Conservation (phyloP, 2,888 invertebrate genomes). For the Tenthredo distinguenda region DNA sequence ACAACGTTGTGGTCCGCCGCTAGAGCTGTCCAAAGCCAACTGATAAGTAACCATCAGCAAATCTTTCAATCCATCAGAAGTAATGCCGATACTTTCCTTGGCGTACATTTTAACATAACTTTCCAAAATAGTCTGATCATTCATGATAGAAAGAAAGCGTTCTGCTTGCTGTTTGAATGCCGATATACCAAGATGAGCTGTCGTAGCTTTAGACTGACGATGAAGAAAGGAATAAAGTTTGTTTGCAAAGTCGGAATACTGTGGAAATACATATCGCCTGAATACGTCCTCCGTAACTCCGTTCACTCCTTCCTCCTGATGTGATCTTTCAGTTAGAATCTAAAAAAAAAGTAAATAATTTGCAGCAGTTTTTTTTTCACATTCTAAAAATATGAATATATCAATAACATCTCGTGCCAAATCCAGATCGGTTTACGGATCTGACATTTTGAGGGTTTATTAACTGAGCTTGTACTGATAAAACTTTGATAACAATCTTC, state of each 20-base stretch:
- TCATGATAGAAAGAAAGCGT: conserved; percentile 80
- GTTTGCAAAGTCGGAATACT: conserved; percentile 86
- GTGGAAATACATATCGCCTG: conserved; percentile 89
- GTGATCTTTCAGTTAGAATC: conserved; percentile 86
- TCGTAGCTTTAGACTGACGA: conserved; percentile 82
- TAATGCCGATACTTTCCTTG: conserved; percentile 79
- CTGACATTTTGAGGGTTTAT: background rate
- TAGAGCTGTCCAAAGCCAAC: conserved; percentile 89
- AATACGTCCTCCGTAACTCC: conserved; percentile 87
- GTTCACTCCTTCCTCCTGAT: conserved; percentile 85
- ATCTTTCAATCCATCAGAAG: conserved; percentile 83
- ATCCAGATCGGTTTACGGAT: background rate
- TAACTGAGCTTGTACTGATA: background rate
- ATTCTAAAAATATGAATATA: conserved; percentile 2
- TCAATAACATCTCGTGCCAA: background rate
- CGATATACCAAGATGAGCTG: conserved; percentile 82
- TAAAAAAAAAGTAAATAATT: conserved; percentile 71
- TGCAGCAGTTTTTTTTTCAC: background rate
- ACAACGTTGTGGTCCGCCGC: conserved; percentile 83
- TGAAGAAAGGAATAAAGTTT: conserved; percentile 85
- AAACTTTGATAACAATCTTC: background rate
- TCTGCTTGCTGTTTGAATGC: conserved; percentile 89
- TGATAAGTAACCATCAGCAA: conserved; percentile 88
- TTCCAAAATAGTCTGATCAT: conserved; percentile 82
- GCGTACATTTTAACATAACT: conserved; percentile 84